phyloP scores from a whole-genome alignment of 1,140 invertebrate genomes.

The Papilio glaucus region DNA sequence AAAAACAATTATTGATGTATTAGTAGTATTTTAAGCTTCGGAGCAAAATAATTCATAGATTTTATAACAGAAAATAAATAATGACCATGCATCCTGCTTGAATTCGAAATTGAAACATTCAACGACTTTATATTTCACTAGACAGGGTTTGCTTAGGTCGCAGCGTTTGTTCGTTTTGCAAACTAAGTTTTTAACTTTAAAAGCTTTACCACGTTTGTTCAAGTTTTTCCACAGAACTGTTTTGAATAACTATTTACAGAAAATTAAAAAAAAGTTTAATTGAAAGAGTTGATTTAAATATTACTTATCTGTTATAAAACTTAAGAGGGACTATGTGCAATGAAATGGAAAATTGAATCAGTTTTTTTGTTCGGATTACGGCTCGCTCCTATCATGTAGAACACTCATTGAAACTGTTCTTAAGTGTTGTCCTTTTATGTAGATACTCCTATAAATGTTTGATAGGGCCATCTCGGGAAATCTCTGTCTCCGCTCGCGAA shows the following conservation, averaged over 20 bases:
- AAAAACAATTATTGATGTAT: no score
- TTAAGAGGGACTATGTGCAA: slow-evolving; percentile 37
- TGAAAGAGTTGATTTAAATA: background rate
- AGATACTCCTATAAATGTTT: slow-evolving; percentile 82
- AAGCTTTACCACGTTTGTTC: background rate
- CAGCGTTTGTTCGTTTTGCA: slow-evolving; percentile 9
- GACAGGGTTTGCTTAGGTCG: background rate
- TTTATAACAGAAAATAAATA: no score
- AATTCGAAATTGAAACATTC: background rate
- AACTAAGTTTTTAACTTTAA: slow-evolving; percentile 20
- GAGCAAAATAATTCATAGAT: no score
- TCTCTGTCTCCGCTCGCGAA: slow-evolving; percentile 81
- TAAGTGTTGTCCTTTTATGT: slow-evolving; percentile 82
- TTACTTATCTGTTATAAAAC: slow-evolving; percentile 24
- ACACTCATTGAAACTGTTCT: slow-evolving; percentile 82
- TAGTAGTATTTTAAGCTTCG: no score
- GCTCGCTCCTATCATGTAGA: slow-evolving; percentile 56
- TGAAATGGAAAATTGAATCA: slow-evolving; percentile 73
- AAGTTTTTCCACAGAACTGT: background rate
- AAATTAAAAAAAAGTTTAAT: background rate
- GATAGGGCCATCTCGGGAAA: slow-evolving; percentile 83
- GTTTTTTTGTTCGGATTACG: slow-evolving; percentile 51
- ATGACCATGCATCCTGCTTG: background rate
- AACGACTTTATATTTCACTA: background rate
- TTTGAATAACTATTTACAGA: background rate